These are phyloP conservation scores for Epizoanthus fatuus DNA, from an alignment of 92 coral and sea anemone species.

Conservation along the genomic window DNA sequence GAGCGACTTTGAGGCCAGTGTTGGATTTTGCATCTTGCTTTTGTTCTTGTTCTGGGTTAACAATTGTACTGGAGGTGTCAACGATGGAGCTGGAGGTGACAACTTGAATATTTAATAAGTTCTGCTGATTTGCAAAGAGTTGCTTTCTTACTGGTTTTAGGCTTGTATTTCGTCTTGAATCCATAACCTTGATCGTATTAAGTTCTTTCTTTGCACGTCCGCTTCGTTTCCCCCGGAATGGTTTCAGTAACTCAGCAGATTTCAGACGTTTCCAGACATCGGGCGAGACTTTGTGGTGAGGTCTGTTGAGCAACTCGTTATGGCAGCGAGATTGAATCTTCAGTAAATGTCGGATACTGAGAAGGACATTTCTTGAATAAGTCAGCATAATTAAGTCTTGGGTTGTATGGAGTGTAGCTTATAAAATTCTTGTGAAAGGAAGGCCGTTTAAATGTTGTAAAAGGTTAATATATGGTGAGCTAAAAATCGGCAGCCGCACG, in stretches of 20 bases:
- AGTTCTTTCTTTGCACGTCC: neutral
- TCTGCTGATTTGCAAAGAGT: neutral
- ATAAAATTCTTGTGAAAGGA: no score
- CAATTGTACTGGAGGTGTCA: neutral
- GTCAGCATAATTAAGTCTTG: no score
- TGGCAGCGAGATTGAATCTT: neutral
- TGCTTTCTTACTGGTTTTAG: no score
- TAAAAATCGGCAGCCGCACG: no score
- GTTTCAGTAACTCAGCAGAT: slow-evolving; percentile 17
- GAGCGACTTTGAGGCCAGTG: slow-evolving; percentile 28
- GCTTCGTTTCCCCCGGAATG: neutral
- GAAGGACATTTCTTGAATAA: no score
- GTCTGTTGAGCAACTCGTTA: neutral
- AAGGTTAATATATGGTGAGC: no score
- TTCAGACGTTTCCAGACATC: neutral
- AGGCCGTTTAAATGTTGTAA: no score
- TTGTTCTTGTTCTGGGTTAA: neutral
- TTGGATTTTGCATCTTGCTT: neutral
- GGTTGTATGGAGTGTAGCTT: no score
- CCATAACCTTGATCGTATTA: neutral
- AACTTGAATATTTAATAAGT: slow-evolving; percentile 24
- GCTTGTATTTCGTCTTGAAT: neutral
- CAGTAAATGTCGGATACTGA: neutral
- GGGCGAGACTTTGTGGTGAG: neutral
- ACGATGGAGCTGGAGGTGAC: neutral